Evolutionary conservation across 2,888 invertebrate species (phyloP), one percentile per base, ranked within the genome.

Genomic region (Xylota sylvarum): DNA sequence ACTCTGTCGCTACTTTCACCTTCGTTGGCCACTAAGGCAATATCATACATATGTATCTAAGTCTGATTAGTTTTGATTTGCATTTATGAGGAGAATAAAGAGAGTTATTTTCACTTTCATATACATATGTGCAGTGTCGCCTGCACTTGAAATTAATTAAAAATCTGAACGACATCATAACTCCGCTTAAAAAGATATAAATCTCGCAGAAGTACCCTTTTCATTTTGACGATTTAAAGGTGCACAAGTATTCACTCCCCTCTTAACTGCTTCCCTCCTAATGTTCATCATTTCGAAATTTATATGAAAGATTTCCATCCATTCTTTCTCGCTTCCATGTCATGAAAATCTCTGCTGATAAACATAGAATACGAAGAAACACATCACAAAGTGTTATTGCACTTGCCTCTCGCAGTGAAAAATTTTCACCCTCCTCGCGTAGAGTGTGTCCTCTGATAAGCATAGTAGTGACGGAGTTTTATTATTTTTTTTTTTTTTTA

Each of bases 161-260:
- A 81, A 81, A 74, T 23, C 37, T 67, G 23, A 74, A 60, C 52
- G 52, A n/a, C 67, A 69, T 46, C 37, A 69, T 55, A 62, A 74
- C 60, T 27, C 35, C 55, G 50, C 67, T 55, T 23, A 46, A 17
- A 52, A 35, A 69, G 46, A 60, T 67, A 50, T 35, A 52, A 72
- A 72, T 60, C 60, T 48, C 23, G 1, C 17, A 37, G 48, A 50
- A 32, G 58, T 17, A 74, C 27, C 73, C 58, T 67, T 37, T 73
- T 74, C 67, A 35, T 58, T 58, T 74, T 46, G 43, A 55, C 19
- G 35, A 35, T 62, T 78, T 60, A 5, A 40, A 55, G 23, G 7
- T 70, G 43, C 50, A 52, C 43, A 10, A 52, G 10, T 1, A 37
- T 12, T 3, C 40, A 30, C 7, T 23, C 40, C 32, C 19, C 56